Evolutionary conservation across 2,797 vertebrate genomes (phyloP), one percentile per base, ranked within the genome.

Genomic region (Coilia nasus): DNA sequence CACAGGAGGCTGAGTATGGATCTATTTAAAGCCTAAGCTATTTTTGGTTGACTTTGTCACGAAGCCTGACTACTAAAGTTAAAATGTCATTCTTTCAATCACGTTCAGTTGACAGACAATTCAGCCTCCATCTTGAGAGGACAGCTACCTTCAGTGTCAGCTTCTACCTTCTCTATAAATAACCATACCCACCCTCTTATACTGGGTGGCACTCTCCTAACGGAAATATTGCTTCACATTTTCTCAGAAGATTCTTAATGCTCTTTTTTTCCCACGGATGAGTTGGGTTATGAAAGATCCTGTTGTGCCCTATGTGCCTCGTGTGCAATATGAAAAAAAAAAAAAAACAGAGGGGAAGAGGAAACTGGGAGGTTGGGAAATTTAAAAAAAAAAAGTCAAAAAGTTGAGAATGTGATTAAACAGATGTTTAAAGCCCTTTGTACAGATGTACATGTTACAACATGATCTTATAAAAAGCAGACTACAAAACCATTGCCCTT

Each of bases 271-370:
- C 87, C 85, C 89, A 86, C 19, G 47, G 81, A 59, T 81, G 23
- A 67, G 60, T 57, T 83, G 50, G 85, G 81, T 89, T 86, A 50
- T 59, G 82, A 44, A 85, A 86, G 15, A 75, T 87, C 78, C 67
- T 46, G 86, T 88, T 81, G 67, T 82, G 83, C 59, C 46, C 19
- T 23, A 17, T 84, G 80, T 19, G n/a, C 5, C 17, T 35, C 31
- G 86, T 88, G 83, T 89, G 86, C 90, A 88, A 89, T 83, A 25
- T 85, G 41, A 3, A 83, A 82, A 83, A 86, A 84, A 82, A 59
- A 1, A n/a, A 21, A 41, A 81, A 81, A 31, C 81, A 83, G 54
- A 23, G 25, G 56, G 62, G 28, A 81, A 14, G 46, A 67, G 62
- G 62, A 25, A 67, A 67, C 62, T 67, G 31, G 28, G 28, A 35